Percentiles rank a stretch among this genome's conserved stretches.
Evolutionary conservation across 2,888 invertebrate genomes (phyloP).

Genomic region (Galeruca laticollis): DNA sequence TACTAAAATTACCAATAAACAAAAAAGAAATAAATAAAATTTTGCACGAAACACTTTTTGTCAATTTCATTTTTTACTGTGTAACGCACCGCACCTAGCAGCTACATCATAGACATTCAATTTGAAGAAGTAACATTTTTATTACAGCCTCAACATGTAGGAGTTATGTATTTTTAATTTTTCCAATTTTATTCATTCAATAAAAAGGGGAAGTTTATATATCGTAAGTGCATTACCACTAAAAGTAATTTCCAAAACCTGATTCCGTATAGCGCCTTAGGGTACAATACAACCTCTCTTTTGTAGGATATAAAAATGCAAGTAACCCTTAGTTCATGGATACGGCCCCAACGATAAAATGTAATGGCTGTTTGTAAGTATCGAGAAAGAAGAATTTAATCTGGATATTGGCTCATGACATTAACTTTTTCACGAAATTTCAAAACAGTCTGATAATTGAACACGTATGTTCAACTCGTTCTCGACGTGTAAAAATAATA

Average conservation of each 20-base stretch:
- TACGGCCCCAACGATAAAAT: conserved; percentile 27
- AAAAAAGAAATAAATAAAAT: no score
- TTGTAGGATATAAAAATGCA: conserved; percentile 36
- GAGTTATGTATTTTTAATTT: conserved; percentile 30
- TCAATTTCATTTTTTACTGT: background rate
- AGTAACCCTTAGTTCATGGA: conserved; percentile 35
- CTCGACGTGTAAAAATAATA: no score
- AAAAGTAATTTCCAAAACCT: conserved; percentile 34
- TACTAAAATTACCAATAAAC: no score
- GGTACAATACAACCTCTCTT: conserved; percentile 25
- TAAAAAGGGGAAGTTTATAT: conserved; percentile 28
- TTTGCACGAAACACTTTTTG: no score
- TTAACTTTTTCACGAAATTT: conserved; percentile 13
- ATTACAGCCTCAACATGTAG: conserved; percentile 1
- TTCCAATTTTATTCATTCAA: conserved; percentile 18
- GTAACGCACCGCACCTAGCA: no score
- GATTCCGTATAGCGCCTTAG: conserved; percentile 31
- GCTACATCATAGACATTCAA: background rate
- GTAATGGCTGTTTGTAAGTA: conserved; percentile 33
- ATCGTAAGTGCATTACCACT: conserved; percentile 13
- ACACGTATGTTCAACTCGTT: background rate
- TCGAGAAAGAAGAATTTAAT: conserved; percentile 33
- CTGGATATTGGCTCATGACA: conserved; percentile 25
- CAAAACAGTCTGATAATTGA: background rate
- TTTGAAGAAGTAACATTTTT: background rate